Percentiles rank a stretch among this genome's conserved stretches.
Conservation (phyloP, 2,888 invertebrate species). For the Chaetoderma sp. region DNA sequence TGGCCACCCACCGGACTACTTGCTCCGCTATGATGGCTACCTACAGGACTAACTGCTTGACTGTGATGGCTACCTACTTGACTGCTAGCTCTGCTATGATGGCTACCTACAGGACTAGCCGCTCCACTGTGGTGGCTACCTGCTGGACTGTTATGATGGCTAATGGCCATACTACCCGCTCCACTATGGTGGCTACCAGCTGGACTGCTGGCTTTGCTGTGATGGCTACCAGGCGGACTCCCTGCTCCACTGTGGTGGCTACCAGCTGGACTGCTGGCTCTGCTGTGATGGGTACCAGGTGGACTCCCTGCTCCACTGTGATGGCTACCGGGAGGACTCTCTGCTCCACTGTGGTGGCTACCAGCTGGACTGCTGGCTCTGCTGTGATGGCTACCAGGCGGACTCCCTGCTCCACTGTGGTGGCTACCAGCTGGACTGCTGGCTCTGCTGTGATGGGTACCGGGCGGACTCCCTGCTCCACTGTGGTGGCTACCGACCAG, state of each 20-base stretch:
- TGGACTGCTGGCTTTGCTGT: not conserved
- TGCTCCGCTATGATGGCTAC: slow-evolving; percentile 12
- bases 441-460: not conserved
- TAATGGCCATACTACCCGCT: not conserved
- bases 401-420: not conserved
- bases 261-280: not conserved
- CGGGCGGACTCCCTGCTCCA: no score
- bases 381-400: not conserved
- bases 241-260: not conserved
- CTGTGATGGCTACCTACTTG: slow-evolving; percentile 3
- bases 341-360: slow-evolving; percentile 4
- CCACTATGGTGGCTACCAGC: slow-evolving; percentile 1
- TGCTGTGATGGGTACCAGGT: not conserved
- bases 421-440: not conserved
- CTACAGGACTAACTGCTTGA: slow-evolving; percentile 10
- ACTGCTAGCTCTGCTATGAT: slow-evolving; percentile 8
- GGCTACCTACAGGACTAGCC: slow-evolving; percentile 14
- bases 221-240: not conserved
- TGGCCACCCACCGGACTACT: slow-evolving; percentile 19
- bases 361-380: not conserved
- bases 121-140: slow-evolving; percentile 19
- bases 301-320: not conserved
- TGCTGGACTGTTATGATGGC: slow-evolving; percentile 24
- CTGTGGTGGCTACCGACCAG: not conserved
- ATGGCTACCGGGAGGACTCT: no score